phyloP scores from a whole-genome alignment of 2,113 vertebrate species.

The Aramus guarauna region DNA sequence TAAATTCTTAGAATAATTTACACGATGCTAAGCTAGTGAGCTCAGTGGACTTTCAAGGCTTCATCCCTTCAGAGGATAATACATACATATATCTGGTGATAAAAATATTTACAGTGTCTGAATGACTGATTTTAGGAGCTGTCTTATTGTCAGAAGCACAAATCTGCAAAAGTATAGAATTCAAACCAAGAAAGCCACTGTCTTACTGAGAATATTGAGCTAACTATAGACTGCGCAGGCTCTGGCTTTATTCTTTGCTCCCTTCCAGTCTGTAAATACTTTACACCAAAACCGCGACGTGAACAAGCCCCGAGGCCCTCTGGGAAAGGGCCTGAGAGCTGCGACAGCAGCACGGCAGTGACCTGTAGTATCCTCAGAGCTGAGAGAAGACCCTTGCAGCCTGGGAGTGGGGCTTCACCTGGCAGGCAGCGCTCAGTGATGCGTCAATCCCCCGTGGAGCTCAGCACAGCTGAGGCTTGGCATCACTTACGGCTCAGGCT shows the following conservation, averaged over 20 bases:
- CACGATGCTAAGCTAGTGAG: background rate
- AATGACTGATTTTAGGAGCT: background rate
- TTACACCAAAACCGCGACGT: accelerated
- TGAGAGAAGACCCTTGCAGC: background rate
- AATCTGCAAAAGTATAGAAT: background rate
- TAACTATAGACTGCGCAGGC: background rate
- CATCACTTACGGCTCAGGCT: accelerated
- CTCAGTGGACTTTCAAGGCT: background rate
- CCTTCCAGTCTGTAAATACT: background rate
- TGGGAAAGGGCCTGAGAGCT: background rate
- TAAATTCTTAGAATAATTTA: conserved; percentile 1
- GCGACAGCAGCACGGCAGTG: background rate
- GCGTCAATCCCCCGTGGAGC: accelerated
- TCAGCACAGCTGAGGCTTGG: background rate
- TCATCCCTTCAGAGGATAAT: background rate
- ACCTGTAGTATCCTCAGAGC: background rate
- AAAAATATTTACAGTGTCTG: background rate
- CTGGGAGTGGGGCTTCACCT: background rate
- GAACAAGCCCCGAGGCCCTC: background rate
- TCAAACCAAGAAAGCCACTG: background rate
- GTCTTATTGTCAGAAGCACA: background rate
- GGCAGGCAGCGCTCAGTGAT: background rate
- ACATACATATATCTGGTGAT: background rate
- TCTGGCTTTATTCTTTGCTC: background rate
- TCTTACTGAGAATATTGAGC: background rate